Evolutionary conservation across 2,797 vertebrate genomes (phyloP), one percentile per base, ranked within the genome.

Genomic region (Acrocephalus scirpaceus): DNA sequence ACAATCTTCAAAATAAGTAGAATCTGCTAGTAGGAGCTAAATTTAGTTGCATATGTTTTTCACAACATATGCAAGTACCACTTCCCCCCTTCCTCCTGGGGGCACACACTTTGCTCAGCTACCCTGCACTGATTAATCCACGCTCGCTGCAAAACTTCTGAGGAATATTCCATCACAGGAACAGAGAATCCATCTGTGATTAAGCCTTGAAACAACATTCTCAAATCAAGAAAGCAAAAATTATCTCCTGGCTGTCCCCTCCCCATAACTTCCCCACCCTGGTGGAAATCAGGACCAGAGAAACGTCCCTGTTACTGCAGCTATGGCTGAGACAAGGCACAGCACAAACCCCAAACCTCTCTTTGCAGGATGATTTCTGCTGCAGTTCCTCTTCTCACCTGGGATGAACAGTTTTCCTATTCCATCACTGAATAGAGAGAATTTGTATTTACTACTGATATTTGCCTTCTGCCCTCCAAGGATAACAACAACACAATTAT

Each of bases 31-130:
- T 13, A 62, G 1, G n/a, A 79, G 92, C 88, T 97, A 96, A 93
- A 96, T 95, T 92, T 97, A 96, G 91, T 71, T 90, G 83, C 88
- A 90, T 94, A 95, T 92, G 67, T 79, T 94, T 94, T 92, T 72
- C 83, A 92, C 64, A 88, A 90, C 83, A 77, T 95, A 95, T 96
- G 93, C 92, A 93, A 92, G 91, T 58, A 54, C 60, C 91, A 90
- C 70, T 38, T 62, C 32, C 73, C 50, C 73, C 66, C 65, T 64
- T 62, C 76, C 54, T 96, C 66, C 85, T 53, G 74, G 88, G 60
- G 77, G 79, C 80, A 86, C 38, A 60, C 44, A 2, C 70, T 92
- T 53, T 62, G 38, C 79, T 56, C 3, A 75, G 27, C 45, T 7
- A 23, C 38, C 14, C 1, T 30, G 57, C 61, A 19, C 76, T 48